These are phyloP conservation scores for Pygoscelis adeliae DNA, from an alignment of 2,113 vertebrate genomes.

Conservation along the genomic window DNA sequence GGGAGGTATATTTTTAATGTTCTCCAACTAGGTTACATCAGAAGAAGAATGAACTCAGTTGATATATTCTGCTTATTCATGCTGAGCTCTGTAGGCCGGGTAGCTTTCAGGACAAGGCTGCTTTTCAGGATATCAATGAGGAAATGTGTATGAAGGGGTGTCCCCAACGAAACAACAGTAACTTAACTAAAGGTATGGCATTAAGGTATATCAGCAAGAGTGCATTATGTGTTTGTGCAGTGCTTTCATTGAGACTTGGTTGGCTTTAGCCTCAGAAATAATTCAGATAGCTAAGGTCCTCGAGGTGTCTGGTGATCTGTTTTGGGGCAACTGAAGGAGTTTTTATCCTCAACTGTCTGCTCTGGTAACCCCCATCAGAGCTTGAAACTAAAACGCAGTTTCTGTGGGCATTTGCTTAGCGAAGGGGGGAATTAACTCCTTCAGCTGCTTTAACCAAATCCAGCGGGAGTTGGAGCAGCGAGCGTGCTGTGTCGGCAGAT, in stretches of 20 bases:
- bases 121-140: not conserved
- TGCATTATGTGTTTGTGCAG: not conserved
- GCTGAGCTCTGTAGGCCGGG: not conserved
- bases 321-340: not conserved
- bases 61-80: not conserved
- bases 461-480: fast-evolving
- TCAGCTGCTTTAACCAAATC: not conserved
- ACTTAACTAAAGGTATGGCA: not conserved
- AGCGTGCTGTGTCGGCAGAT: fast-evolving
- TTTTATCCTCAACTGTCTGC: not conserved
- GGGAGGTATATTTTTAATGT: not conserved
- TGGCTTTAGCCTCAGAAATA: not conserved
- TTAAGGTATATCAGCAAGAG: not conserved
- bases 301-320: not conserved
- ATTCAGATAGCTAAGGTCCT: not conserved
- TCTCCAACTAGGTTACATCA: not conserved
- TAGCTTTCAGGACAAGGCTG: not conserved
- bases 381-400: not conserved
- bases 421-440: not conserved
- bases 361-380: not conserved
- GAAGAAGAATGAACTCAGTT: not conserved
- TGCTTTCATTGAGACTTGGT: not conserved
- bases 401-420: not conserved
- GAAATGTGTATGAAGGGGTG: not conserved
- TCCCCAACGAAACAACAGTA: not conserved